Evolutionary conservation across 2,888 invertebrate genomes (phyloP).

Genomic region (Choristoneura rosaceana): DNA sequence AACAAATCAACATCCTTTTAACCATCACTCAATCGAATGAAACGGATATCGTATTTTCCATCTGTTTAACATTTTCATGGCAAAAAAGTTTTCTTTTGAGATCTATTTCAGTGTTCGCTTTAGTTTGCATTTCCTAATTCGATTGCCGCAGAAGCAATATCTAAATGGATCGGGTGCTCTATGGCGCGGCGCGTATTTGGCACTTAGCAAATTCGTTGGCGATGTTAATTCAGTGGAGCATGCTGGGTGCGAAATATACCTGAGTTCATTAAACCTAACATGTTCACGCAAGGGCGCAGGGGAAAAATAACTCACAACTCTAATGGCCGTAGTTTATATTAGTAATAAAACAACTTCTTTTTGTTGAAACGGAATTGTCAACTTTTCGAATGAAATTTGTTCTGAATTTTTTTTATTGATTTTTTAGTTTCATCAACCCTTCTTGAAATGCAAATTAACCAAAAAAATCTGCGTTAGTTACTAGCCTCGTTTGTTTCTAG

Average conservation of each 20-base stretch:
- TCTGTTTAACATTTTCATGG: conserved; percentile 11
- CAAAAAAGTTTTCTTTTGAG: conserved; percentile 8
- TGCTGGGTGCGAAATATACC: neutral
- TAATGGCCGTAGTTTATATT: neutral
- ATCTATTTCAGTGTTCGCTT: conserved; percentile 20
- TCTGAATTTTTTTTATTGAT: no score
- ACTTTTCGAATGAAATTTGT: no score
- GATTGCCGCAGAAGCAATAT: conserved; percentile 35
- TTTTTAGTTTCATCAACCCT: no score
- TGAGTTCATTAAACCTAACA: neutral
- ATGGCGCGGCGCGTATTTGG: conserved; percentile 20
- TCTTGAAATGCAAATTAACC: no score
- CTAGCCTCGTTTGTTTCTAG: no score
- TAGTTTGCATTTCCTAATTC: conserved; percentile 37
- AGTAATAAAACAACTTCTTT: no score
- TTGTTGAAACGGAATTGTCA: no score
- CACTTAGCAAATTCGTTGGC: conserved; percentile 8
- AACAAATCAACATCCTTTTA: neutral
- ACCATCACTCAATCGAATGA: neutral
- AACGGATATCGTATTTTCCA: conserved; percentile 8
- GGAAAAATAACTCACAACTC: neutral
- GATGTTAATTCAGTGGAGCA: conserved; percentile 12
- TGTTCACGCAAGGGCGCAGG: neutral
- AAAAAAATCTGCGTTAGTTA: no score
- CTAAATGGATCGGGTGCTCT: conserved; percentile 33